A percentile compares a stretch with the other conserved stretches of the same genome.
Conservation (phyloP, 2,797 vertebrate species). For the Eurystomus glaucurus region DNA sequence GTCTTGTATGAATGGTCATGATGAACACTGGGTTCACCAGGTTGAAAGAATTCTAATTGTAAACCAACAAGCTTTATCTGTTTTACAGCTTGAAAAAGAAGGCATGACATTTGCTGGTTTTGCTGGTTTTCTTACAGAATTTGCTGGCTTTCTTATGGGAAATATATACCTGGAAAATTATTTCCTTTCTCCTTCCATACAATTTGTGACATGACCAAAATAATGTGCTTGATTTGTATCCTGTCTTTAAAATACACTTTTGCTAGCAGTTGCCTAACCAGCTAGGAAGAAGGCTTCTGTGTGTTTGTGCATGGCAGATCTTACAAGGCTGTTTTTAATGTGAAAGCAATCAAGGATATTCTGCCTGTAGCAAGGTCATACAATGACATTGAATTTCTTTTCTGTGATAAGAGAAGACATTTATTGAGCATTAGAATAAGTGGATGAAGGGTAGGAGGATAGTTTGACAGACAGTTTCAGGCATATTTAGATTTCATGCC, state of each 20-base stretch:
- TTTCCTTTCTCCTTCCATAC: not conserved
- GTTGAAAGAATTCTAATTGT: not conserved
- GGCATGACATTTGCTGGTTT: not conserved
- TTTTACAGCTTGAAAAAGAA: not conserved
- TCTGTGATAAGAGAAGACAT: not conserved
- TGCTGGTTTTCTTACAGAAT: not conserved
- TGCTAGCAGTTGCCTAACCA: not conserved
- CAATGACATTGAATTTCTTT: not conserved
- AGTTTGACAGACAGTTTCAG: not conserved
- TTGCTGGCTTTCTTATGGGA: not conserved
- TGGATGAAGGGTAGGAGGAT: not conserved
- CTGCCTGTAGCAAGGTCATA: not conserved
- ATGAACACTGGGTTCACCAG: not conserved
- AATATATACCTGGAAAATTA: not conserved
- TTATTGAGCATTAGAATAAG: not conserved
- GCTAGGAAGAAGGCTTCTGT: not conserved
- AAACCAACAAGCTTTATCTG: not conserved
- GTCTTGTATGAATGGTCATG: not conserved
- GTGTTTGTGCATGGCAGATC: not conserved
- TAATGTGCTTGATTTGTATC: not conserved
- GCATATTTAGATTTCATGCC: not conserved
- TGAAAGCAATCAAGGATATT: not conserved
- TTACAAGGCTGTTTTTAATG: not conserved
- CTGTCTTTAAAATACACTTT: not conserved
- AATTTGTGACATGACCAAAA: not conserved